Base-by-base conservation (phyloP, 1,140 invertebrate genomes). In the Drosophila sturtevanti region DNA sequence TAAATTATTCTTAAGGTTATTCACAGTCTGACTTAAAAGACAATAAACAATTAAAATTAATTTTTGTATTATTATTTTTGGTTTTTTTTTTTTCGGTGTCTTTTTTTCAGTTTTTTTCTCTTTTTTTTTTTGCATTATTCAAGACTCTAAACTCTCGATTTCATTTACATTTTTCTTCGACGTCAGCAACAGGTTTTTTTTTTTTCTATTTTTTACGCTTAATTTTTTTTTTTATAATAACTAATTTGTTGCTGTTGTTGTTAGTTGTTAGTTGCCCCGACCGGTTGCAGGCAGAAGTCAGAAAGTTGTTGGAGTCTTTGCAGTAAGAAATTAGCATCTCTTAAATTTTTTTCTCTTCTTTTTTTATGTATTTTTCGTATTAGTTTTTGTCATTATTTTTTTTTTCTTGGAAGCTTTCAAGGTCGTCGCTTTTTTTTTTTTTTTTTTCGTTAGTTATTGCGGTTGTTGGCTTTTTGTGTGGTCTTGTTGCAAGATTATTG, bases 81-180 rank as follows among this genome's bases (percentile, higher is more conserved):
- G 27, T 31, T 31, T 56, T 7, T 34, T 64, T 72, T 62, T 68
- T 61, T 21, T 41, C 44, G 38, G 14, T 41, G 38, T 18, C 22
- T 69, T 12, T 48, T 59, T 63, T 51, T n/a, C n/a, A n/a, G 27
- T 31, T 31, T 56, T 7, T 34, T 64, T 72, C 56, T 68, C 55
- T 21, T 41, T 54, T 52, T 21, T n/a, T 34, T 18, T 61, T 60
- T 76, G 74, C 67, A 79, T 68, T 63, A 68, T 66, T 35, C 24
- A 35, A 11, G 35, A 56, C 22, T 12, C 18, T 37, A 38, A 66
- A 79, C 87, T 90, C 71, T 82, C 79, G 69, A 58, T 90, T 90
- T 90, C 81, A 71, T 90, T 90, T 89, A 71, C 77, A 86, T 73
- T 75, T 82, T 77, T 89, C 79, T 89, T 72, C 79, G 66, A 84